Evolutionary conservation across 1,140 invertebrate species (phyloP), one percentile per base, ranked within the genome.

Genomic region (Eumeta japonica): DNA sequence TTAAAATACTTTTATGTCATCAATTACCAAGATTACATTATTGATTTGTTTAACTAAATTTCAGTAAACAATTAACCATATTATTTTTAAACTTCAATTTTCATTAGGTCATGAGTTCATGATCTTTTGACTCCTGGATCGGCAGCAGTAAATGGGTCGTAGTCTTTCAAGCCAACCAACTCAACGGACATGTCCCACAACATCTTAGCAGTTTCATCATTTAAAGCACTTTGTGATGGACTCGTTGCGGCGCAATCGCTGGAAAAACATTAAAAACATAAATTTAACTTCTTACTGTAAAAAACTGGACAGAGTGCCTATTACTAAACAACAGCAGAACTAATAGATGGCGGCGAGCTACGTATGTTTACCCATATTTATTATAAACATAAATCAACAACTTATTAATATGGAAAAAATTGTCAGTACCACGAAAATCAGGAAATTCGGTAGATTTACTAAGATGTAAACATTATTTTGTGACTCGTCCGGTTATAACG

Each of bases 121-220:
- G n/a, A n/a, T n/a, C n/a, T 38, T 18, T 50, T 48, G 1, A 52
- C 31, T 13, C 56, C 51, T 15, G 48, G 43, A 16, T 65, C 55
- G 20, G 47, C 35, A 2, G 51, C 45, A 10, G 54, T 62, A 41
- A 73, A 68, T 1, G 66, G 66, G 39, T 71, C 50, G 39, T 48
- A 67, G 32, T 62, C 56, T 20, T 67, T 62, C 13, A 83, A 53
- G 24, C 78, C 74, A 5, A 83, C 80, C 10, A 81, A 44, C 34
- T 79, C 71, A 12, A 81, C 67, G 52, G 87, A 90, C 16, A 82
- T 66, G 3, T 83, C 75, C 90, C 90, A 94, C n/a, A 94, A 59
- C 61, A 77, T 82, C 51, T 83, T 77, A 30, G 78, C 78, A n/a
- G 79, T 76, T 32, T 79, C 75, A 17, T 78, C 59, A 48, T 83